A percentile compares a stretch with the other conserved stretches of the same genome.
These are phyloP conservation scores for Apodemus agrarius DNA, from an alignment of 2,797 vertebrate species.

Conservation along the genomic window DNA sequence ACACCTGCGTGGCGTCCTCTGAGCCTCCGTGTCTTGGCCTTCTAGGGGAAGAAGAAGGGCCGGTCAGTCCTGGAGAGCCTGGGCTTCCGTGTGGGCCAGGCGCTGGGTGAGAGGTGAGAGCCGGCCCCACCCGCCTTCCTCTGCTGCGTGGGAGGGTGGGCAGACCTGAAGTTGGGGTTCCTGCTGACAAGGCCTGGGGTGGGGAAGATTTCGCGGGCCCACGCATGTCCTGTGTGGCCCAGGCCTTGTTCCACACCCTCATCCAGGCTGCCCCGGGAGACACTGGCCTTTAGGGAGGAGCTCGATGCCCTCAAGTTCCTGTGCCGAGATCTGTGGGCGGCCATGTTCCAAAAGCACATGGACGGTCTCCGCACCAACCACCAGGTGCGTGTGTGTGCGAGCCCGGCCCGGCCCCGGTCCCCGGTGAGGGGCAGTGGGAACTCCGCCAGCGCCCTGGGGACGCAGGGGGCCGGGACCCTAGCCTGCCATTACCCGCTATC, in stretches of 20 bases:
- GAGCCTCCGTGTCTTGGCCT: background rate
- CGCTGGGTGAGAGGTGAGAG: constrained; percentile 92
- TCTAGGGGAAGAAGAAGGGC: constrained; percentile 89
- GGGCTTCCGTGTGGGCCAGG: constrained; percentile 94
- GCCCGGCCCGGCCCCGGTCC: too few relatives aligned
- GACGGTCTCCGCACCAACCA: constrained; percentile 94
- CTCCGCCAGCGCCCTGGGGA: background rate
- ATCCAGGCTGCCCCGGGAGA: constrained; percentile 90
- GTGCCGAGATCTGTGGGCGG: constrained; percentile 94
- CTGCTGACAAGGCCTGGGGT: background rate
- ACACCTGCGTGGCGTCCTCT: background rate
- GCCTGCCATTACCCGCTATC: fast-evolving
- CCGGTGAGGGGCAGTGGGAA: too few relatives aligned
- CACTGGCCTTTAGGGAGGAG: constrained; percentile 92
- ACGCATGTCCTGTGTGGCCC: fast-evolving
- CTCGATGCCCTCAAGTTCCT: constrained; percentile 93
- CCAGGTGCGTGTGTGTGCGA: constrained; percentile 86
- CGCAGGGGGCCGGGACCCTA: too few relatives aligned
- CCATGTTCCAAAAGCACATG: constrained; percentile 92
- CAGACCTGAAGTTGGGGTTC: background rate
- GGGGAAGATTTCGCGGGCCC: background rate
- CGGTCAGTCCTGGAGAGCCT: constrained; percentile 89
- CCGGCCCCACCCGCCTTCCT: fast-evolving
- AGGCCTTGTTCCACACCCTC: background rate
- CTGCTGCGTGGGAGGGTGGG: background rate